Base-by-base conservation (phyloP, 2,888 invertebrate species). In the Choristoneura rosaceana region DNA sequence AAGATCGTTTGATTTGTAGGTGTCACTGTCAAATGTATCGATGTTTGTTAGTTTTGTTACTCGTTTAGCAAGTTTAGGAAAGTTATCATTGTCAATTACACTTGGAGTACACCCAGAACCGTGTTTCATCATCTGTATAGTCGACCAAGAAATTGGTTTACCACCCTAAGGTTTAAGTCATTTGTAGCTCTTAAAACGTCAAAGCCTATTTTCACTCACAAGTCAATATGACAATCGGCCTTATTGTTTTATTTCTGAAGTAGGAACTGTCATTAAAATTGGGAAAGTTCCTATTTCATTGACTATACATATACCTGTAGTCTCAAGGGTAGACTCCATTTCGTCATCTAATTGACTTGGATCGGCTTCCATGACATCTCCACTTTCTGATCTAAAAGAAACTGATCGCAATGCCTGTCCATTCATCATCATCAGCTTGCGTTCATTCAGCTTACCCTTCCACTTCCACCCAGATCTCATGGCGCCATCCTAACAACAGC, bases 1-100 rank as follows among this genome's bases (percentile, higher is more conserved):
- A 45, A 69, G 45, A 45, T 69, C 43, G 55, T 52, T 63, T 9
- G 25, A 55, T 62, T 52, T 43, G 50, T 52, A 62, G 15, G 45
- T 62, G 43, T 69, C 50, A 61, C 47, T 62, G 33, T 41, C 41
- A 55, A 64, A 50, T 17, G 12, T 25, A 17, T 25, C 9, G 12
- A 55, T 55, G 10, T 4, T 17, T 52, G 15, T 10, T 55, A 10
- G 0, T 25, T n/a, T n/a, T 55, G 12, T 10, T 55, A 10, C 0
- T 25, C 12, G 9, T 12, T 8, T 17, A 17, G 3, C 10, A 55
- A 25, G 55, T 25, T 55, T 55, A 25, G 12, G 25, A 55, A 55
- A 25, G 25, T 1, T 25, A 55, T 55, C 25, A 12, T 12, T 25
- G 15, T 12, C 17, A 10, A 38, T 38, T 38, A 38, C 38, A 38